Evolutionary conservation across 2,888 invertebrate species (phyloP).

Genomic region (Oligia latruncula): DNA sequence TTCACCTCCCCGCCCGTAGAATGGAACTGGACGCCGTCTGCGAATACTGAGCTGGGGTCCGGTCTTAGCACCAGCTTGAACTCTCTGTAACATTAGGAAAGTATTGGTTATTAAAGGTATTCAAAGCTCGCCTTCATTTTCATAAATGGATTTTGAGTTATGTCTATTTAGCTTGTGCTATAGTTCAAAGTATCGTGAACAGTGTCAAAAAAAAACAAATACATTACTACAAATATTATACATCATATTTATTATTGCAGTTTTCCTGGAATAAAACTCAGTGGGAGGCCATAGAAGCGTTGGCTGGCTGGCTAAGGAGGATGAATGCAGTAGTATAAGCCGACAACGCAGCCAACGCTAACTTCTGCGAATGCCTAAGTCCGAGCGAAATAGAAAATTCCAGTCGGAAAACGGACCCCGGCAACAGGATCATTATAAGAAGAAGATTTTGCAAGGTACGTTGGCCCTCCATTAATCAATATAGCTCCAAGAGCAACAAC

Average conservation of each 20-base stretch:
- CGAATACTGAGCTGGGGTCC: conserved; percentile 93
- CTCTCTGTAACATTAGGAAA: conserved; percentile 90
- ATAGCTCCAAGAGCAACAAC: conserved; percentile 17
- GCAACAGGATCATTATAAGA: not conserved
- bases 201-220: conserved; percentile 3
- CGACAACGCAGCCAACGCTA: not conserved
- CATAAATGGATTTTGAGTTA: not conserved
- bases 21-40: conserved; percentile 94
- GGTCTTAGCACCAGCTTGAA: conserved; percentile 94
- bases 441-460: conserved; percentile 22
- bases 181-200: conserved; percentile 2
- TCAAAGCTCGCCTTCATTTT: not conserved
- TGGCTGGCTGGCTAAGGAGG: conserved; percentile 6
- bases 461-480: conserved; percentile 25
- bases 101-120: not conserved
- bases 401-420: not conserved
- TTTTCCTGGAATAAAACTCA: conserved; percentile 5
- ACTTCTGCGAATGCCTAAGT: not conserved
- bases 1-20: conserved; percentile 92
- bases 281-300: conserved; percentile 15
- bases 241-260: conserved; percentile 13
- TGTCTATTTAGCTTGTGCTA: not conserved
- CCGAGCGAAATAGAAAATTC: conserved; percentile 16
- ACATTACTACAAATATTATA: not conserved
- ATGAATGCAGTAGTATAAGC: conserved; percentile 17